Base-by-base conservation (phyloP, 2,888 invertebrate genomes). In the Dolichomitus sp. region DNA sequence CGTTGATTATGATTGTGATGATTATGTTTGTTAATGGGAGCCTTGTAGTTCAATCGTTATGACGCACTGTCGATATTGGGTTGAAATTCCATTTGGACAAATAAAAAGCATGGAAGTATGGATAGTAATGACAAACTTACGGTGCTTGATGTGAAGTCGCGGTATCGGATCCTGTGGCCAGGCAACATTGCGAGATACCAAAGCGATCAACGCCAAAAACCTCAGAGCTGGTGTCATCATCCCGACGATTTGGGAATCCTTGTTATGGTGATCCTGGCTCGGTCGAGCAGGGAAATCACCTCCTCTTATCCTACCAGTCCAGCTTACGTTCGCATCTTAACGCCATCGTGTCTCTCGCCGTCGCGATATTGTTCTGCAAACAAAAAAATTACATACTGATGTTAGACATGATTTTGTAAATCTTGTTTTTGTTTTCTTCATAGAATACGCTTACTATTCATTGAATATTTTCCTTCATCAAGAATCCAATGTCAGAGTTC, bases 91-190 rank as follows among this genome's bases (percentile, higher is more conserved):
- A 37, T 61, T 27, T 14, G 30, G 40, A 48, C 12, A 54, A 66
- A 52, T 9, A 19, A 52, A 30, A 40, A 45, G 12, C 0, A n/a
- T 40, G 14, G 14, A 4, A 50, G n/a, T n/a, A n/a, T n/a, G n/a
- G n/a, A 75, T 66, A 40, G 33, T 61, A 81, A 80, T 66, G 19
- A 14, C 59, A 37, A 83, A 92, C 94, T 95, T 93, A 96, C 96
- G 96, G 93, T 95, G 95, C 94, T 95, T 96, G 91, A 96, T 94
- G 94, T 96, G 95, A 90, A 97, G 94, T 93, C 96, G 95, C 88
- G 97, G 96, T 91, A 95, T 95, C 86, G 96, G 95, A 94, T 97
- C 97, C 89, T 96, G 96, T 93, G 96, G 95, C 97, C 97, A 97
- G 89, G 96, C 96, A 91, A 95, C 95, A 89, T 95, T 95, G 92